These are phyloP conservation scores for Sphaerodactylus townsendi DNA, from an alignment of 2,113 vertebrate species.

Conservation along the genomic window DNA sequence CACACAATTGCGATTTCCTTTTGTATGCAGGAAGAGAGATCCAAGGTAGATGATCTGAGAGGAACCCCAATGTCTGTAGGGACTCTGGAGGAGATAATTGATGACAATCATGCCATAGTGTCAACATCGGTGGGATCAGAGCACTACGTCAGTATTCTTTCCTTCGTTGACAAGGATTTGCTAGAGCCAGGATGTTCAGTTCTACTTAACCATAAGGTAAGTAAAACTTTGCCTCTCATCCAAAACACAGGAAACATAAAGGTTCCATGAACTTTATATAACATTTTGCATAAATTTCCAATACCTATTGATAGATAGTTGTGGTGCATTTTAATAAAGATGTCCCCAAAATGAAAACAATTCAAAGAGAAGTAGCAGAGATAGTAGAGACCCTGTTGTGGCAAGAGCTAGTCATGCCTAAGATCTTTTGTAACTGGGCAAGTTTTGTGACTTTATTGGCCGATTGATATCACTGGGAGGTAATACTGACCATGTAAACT, in stretches of 20 bases:
- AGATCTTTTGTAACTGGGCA: background rate
- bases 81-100: constrained; percentile 97
- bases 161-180: constrained; percentile 97
- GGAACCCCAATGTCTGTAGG: constrained; percentile 98
- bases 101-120: constrained; percentile 97
- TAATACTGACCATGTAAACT: background rate
- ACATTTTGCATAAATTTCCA: background rate
- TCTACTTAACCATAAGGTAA: constrained; percentile 96
- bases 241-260: background rate
- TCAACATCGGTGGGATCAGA: constrained; percentile 97
- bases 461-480: background rate
- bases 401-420: background rate
- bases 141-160: constrained; percentile 97
- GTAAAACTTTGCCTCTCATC: background rate
- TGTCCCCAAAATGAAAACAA: background rate
- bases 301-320: background rate
- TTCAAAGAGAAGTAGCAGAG: background rate
- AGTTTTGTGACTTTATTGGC: background rate
- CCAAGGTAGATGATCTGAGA: constrained; percentile 95
- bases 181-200: constrained; percentile 97
- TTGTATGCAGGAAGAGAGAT: constrained; percentile 88
- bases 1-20: background rate
- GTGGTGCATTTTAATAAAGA: background rate
- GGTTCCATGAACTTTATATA: background rate
- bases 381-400: background rate